phyloP scores from a whole-genome alignment of 2,797 vertebrate species.

The Trichosurus vulpecula region DNA sequence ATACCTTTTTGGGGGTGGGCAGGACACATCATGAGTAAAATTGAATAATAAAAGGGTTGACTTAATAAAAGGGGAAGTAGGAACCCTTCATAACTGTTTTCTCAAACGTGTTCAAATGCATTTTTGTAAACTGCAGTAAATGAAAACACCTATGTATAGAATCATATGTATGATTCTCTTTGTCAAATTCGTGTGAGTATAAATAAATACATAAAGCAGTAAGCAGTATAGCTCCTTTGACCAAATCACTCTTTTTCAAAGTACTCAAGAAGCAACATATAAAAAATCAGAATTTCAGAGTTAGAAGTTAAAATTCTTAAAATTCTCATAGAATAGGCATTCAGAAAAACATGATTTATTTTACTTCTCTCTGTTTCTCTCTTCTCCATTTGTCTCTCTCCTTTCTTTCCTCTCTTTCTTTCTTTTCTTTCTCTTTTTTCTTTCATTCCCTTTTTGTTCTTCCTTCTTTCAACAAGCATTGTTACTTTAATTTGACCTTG shows the following conservation, averaged over 20 bases:
- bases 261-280: neutral
- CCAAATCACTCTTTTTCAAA: neutral
- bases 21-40: neutral
- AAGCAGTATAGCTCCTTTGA: neutral
- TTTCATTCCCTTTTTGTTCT: neutral
- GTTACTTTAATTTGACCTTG: neutral
- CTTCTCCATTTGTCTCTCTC: neutral
- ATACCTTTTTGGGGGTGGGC: neutral
- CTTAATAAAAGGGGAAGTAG: neutral
- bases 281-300: neutral
- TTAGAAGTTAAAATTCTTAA: conserved; percentile 7
- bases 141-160: conserved; percentile 13
- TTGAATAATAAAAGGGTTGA: neutral
- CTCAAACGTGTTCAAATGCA: neutral
- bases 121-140: conserved; percentile 21
- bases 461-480: neutral
- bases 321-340: neutral
- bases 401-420: conserved; percentile 8
- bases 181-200: neutral
- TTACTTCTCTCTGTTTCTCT: neutral
- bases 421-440: conserved; percentile 22
- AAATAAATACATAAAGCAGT: neutral
- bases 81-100: neutral
- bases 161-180: conserved; percentile 4
- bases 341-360: neutral